Percentiles rank a stretch among this genome's conserved stretches.
Evolutionary conservation across 2,113 vertebrate species (phyloP).

Genomic region (Hippocampus zosterae): DNA sequence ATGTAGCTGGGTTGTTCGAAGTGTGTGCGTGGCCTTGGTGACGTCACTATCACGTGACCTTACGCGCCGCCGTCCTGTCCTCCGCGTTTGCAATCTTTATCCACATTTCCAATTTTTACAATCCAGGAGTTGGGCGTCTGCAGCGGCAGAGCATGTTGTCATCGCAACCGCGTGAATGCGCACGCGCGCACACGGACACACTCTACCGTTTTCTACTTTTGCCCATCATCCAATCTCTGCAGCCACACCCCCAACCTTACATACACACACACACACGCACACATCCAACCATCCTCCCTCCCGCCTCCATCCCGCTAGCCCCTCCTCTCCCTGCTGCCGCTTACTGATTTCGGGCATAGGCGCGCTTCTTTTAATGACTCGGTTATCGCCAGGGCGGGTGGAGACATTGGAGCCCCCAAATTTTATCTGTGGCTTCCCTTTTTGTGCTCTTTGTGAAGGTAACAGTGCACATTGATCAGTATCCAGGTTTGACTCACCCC

Average conservation of each 20-base stretch:
- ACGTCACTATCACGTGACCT: not conserved
- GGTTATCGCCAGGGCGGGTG: conserved; percentile 8
- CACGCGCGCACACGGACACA: not conserved
- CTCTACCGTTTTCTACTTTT: conserved; percentile 27
- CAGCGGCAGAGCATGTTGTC: not conserved
- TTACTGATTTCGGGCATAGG: not conserved
- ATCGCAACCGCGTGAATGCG: no score
- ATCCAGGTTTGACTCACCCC: no score
- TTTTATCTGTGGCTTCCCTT: not conserved
- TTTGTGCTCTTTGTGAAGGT: not conserved
- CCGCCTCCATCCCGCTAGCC: not conserved
- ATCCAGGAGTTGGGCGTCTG: not conserved
- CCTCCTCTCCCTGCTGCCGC: not conserved
- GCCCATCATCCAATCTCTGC: conserved; percentile 29
- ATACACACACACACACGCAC: no score
- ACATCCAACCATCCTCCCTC: not conserved
- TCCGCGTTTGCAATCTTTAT: not conserved
- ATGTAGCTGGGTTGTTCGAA: not conserved
- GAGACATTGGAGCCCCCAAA: not conserved
- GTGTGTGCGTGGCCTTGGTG: not conserved
- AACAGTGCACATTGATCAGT: no score
- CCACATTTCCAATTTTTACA: not conserved
- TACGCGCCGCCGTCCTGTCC: not conserved
- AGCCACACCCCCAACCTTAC: conserved; percentile 11
- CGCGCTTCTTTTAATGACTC: not conserved